Evolutionary conservation across 2,113 vertebrate genomes (phyloP), one percentile per base, ranked within the genome.

Genomic region (Spilogale gracilis): DNA sequence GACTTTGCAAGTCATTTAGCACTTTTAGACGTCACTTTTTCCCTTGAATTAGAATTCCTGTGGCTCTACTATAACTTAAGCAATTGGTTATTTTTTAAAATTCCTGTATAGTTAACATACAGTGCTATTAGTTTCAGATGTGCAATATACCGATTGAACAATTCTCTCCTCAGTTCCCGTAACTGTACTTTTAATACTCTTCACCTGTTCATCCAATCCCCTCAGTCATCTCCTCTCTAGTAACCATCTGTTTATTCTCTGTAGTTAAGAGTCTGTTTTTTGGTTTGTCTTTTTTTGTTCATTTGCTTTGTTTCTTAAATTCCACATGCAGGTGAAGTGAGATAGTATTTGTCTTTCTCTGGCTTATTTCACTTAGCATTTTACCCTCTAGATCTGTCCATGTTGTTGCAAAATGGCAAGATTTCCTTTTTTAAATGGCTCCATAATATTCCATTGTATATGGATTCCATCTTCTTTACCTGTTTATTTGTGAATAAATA

Each of bases 21-120:
- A 17, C 58, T 56, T 96, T 78, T 67, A 84, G 43, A 91, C 27
- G 43, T 96, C 65, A 67, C 61, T 89, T 71, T 96, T 97, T 94
- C 65, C 67, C 83, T 86, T 93, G 76, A 63, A 73, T 96, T 96
- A 81, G 38, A 89, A 86, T 93, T 81, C 50, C 21, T 86, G 65
- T 63, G 78, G n/a, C 56, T 94, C 43, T 92, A 9, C 18, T 79
- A 65, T 90, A 88, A 11, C 67, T 94, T 94, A 89, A 85, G 48
- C 32, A 93, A 18, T 14, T 76, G 73, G 45, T 27, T 74, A 45
- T 45, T 74, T 76, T 74, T 76, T 1, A 9, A 18, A 69, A 50
- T 76, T 76, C 23, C 45, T 48, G 43, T 48, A 48, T 48, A 27
- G 43, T 76, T 76, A 76, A 27, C 43, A 65, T 30, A 30, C 12